Evolutionary conservation across 92 coral and sea anemone species (phyloP).

Genomic region (Phenganax subtilis): DNA sequence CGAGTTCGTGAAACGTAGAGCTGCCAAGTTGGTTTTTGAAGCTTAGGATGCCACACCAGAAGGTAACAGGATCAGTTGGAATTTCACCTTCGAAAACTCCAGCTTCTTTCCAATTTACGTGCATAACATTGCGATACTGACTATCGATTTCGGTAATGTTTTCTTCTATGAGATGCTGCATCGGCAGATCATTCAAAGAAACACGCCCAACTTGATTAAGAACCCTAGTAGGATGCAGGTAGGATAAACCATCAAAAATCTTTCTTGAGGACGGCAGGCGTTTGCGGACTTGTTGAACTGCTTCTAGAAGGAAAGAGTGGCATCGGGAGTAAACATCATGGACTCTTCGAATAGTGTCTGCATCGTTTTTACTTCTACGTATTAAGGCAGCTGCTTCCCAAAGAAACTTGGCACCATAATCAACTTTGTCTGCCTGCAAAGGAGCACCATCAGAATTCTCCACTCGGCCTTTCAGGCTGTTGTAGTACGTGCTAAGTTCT

Average conservation of each 20-base stretch:
- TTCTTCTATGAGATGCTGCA: background rate
- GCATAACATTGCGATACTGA: background rate
- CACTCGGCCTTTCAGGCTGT: constrained; percentile 2
- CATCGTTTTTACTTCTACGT: background rate
- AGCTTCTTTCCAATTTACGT: background rate
- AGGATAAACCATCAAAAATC: background rate
- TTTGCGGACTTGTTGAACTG: background rate
- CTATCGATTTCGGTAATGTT: background rate
- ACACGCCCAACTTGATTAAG: background rate
- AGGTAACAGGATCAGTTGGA: constrained; percentile 4
- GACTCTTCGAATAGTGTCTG: background rate
- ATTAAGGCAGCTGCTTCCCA: constrained; percentile 13
- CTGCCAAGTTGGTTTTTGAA: constrained; percentile 1
- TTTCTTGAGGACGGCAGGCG: constrained; percentile 5
- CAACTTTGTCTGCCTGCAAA: background rate
- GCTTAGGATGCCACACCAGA: background rate
- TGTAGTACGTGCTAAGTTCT: background rate
- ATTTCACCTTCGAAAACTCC: background rate
- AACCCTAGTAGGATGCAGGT: background rate
- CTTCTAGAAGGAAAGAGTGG: constrained; percentile 6
- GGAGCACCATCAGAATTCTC: background rate
- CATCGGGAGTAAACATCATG: constrained; percentile 4
- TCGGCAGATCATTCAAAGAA: background rate
- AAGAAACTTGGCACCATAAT: constrained; percentile 14
- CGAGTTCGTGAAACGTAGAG: background rate